Evolutionary conservation across 2,888 invertebrate genomes (phyloP).

Genomic region (Eilema depressum): DNA sequence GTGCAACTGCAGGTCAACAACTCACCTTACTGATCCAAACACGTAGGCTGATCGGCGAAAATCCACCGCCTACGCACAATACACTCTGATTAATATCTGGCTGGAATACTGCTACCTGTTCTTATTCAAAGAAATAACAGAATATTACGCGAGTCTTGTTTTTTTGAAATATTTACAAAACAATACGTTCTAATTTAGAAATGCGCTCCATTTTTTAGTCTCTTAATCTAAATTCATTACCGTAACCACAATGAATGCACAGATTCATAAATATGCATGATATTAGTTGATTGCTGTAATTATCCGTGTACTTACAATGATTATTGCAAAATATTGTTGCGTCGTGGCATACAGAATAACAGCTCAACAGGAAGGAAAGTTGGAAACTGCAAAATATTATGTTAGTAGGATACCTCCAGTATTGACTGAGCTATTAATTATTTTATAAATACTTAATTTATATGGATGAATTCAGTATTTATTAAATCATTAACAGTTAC

Average conservation of each 20-base stretch:
- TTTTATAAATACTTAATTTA: background rate
- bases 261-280: constrained; percentile 17
- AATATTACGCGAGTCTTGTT: background rate
- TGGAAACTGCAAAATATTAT: constrained; percentile 8
- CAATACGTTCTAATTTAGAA: constrained; percentile 2
- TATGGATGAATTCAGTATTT: constrained; percentile 10
- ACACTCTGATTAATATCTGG: constrained; percentile 69
- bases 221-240: constrained; percentile 16
- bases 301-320: constrained; percentile 10
- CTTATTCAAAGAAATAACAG: background rate
- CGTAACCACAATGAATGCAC: constrained; percentile 15
- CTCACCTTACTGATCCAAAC: constrained; percentile 77
- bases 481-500: constrained; percentile 13
- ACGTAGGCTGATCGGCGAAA: constrained; percentile 78
- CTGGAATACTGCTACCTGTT: constrained; percentile 36
- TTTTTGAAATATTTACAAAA: constrained; percentile 1
- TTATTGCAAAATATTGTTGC: constrained; percentile 11
- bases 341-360: background rate
- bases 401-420: background rate
- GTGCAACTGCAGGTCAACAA: constrained; percentile 78
- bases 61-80: constrained; percentile 68
- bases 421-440: too few relatives aligned
- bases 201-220: constrained; percentile 12
- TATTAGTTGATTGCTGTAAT: constrained; percentile 23
- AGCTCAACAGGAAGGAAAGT: constrained; percentile 11